Percentiles rank a stretch among this genome's conserved stretches.
Evolutionary conservation across 1,140 invertebrate species (phyloP).

Genomic region (Drosophila sechellia): DNA sequence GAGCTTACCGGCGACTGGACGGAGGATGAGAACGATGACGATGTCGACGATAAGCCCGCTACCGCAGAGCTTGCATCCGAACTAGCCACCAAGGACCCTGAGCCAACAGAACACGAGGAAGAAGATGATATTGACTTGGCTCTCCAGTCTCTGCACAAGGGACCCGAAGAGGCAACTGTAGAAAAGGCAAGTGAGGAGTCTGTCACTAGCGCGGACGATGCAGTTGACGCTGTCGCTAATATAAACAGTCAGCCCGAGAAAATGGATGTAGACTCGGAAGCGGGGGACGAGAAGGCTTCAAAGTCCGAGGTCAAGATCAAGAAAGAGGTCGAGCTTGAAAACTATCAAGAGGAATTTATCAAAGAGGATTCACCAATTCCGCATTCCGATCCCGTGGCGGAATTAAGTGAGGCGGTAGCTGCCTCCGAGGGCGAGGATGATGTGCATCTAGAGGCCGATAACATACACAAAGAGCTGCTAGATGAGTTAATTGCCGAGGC

Average conservation of each 20-base stretch:
- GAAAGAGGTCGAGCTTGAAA: slow-evolving; percentile 33
- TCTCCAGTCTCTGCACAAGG: slow-evolving; percentile 69
- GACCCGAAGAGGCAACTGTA: slow-evolving; percentile 29
- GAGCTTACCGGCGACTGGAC: slow-evolving; percentile 82
- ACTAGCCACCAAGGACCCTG: slow-evolving; percentile 19
- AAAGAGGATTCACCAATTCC: slow-evolving; percentile 40
- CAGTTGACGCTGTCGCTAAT: slow-evolving; percentile 1
- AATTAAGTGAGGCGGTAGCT: slow-evolving; percentile 1
- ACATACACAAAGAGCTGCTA: slow-evolving; percentile 60
- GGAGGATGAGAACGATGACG: slow-evolving; percentile 80
- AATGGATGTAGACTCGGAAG: slow-evolving; percentile 24
- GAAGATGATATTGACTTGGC: slow-evolving; percentile 79
- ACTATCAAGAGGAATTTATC: slow-evolving; percentile 56
- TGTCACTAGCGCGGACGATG: slow-evolving; percentile 6
- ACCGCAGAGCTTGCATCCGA: slow-evolving; percentile 37
- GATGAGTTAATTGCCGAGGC: slow-evolving; percentile 68
- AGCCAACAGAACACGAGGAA: slow-evolving; percentile 25
- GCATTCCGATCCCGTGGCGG: slow-evolving; percentile 5
- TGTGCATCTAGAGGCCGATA: slow-evolving; percentile 56
- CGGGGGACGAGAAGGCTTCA: slow-evolving; percentile 1
- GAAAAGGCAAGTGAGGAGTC: slow-evolving; percentile 16
- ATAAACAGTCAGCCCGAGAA: slow-evolving; percentile 11
- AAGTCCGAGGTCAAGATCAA: slow-evolving; percentile 18
- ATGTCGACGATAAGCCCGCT: slow-evolving; percentile 41
- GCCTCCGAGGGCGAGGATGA: slow-evolving; percentile 40